A percentile compares a stretch with the other conserved stretches of the same genome.
phyloP scores from a whole-genome alignment of 1,140 invertebrate genomes.

The Cotesia glomerata region DNA sequence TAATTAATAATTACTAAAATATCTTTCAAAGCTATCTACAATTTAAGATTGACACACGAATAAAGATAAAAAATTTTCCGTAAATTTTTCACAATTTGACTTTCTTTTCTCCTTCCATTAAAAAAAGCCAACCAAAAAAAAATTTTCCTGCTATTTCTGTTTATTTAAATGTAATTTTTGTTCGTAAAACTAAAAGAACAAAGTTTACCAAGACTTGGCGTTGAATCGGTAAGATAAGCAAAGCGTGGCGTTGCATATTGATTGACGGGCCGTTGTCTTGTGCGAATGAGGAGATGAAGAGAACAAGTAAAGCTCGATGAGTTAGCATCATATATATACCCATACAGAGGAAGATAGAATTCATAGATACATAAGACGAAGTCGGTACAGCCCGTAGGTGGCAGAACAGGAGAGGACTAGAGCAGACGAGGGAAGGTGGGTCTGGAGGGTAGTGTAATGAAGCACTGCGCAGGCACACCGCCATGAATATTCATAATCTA shows the following conservation, averaged over 20 bases:
- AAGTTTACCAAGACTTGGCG: neutral
- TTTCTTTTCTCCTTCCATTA: too few relatives aligned
- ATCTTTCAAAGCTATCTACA: too few relatives aligned
- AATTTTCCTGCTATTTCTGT: too few relatives aligned
- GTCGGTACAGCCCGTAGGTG: neutral
- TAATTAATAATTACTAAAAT: too few relatives aligned
- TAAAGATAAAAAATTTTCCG: too few relatives aligned
- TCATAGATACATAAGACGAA: too few relatives aligned
- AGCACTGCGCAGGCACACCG: constrained; percentile 61
- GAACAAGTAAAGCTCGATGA: constrained; percentile 26
- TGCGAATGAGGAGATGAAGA: constrained; percentile 40
- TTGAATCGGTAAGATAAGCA: constrained; percentile 55
- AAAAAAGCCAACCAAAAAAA: too few relatives aligned
- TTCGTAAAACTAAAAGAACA: neutral
- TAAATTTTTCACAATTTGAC: too few relatives aligned
- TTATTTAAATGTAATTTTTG: neutral
- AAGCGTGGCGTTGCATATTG: constrained; percentile 62
- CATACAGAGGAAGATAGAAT: constrained; percentile 24
- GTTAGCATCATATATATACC: neutral
- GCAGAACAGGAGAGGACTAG: constrained; percentile 40
- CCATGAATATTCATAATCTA: constrained; percentile 66
- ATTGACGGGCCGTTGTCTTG: constrained; percentile 50
- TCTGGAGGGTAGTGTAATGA: constrained; percentile 59
- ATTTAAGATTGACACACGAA: too few relatives aligned
- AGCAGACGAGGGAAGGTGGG: constrained; percentile 30